Evolutionary conservation across 2,888 invertebrate species (phyloP), one percentile per base, ranked within the genome.

Genomic region (Spilosoma lubricipeda): DNA sequence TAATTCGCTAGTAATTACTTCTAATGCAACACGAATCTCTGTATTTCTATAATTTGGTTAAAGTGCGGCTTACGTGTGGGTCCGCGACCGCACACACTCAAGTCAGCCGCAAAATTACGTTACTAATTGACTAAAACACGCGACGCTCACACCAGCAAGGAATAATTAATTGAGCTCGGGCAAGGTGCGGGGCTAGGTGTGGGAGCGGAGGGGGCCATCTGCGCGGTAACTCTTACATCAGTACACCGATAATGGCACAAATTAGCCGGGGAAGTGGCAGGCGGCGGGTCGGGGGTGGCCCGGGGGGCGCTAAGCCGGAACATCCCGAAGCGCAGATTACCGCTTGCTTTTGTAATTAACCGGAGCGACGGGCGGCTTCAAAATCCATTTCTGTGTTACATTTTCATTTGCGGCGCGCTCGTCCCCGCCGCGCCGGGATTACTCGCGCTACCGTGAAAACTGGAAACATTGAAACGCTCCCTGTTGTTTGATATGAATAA

Each of bases 281-380:
- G 92, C 88, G 92, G 89, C 85, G 87, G 86, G 80, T 84, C 83
- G 85, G 83, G 89, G 84, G 88, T 88, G 87, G 90, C 83, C 79
- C 82, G 86, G 88, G 94, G 94, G 93, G 93, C 93, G 94, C 93
- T 95, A 95, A 95, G 95, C 95, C 95, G 95, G 95, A 95, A 95
- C 95, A 95, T 95, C 95, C 95, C 95, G 92, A 94, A 93, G 95
- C 95, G 95, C 95, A 95, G 95, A 95, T 95, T 95, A 95, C 95
- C 95, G 95, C 95, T 95, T 95, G 95, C 95, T 95, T 95, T 95
- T 95, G 95, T 95, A 95, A 95, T 95, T 95, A 95, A 95, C 95
- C 95, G 95, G 93, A 94, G 95, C 95, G 94, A 94, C 95, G 94
- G 94, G 94, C 94, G 95, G 95, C 95, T 94, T 95, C 95, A 95